Evolutionary conservation across 53 echinoderm and acorn worm species (phyloP).

Genomic region (Antedon mediterranea): DNA sequence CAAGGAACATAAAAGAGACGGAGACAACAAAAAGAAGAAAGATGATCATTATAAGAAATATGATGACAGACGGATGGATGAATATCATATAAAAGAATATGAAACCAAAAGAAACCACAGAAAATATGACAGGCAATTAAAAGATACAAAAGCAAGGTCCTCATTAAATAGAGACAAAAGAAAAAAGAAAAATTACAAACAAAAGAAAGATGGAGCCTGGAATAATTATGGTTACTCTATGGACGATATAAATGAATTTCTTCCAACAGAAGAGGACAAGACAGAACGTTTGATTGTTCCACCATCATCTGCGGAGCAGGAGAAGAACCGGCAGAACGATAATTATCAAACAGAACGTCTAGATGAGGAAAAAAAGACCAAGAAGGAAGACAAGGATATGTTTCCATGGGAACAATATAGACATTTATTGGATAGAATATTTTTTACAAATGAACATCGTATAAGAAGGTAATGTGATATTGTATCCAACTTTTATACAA

Average conservation of each 20-base stretch:
- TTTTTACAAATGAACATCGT: not conserved
- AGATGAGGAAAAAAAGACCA: no score
- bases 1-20: no score
- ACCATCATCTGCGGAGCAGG: not conserved
- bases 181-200: not conserved
- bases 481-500: no score
- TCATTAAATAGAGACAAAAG: not conserved
- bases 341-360: no score
- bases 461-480: not conserved
- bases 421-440: not conserved
- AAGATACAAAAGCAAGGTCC: not conserved
- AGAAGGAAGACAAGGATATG: not conserved
- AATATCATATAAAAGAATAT: no score
- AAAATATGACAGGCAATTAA: no score
- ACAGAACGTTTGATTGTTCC: not conserved
- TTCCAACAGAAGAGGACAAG: not conserved
- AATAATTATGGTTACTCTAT: not conserved
- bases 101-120: no score
- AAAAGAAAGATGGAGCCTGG: not conserved
- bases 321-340: no score
- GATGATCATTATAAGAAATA: no score
- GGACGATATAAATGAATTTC: not conserved
- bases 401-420: not conserved
- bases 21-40: no score
- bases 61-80: no score